Conservation (phyloP, 2,113 vertebrate species). For the Pogonocichla stellata region DNA sequence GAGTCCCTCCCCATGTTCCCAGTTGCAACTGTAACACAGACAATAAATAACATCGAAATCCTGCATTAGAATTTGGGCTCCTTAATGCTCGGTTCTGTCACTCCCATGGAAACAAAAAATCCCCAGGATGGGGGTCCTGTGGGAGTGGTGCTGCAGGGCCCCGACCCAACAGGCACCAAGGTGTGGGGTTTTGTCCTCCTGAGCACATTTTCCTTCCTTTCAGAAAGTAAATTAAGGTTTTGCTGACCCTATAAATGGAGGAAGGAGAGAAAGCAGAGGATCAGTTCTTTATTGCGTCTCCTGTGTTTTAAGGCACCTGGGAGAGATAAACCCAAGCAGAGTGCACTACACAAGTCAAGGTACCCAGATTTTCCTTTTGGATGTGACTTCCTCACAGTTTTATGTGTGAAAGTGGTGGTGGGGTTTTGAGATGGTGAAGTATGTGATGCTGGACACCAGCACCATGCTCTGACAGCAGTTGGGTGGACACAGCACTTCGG, state of each 20-base stretch:
- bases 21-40: neutral
- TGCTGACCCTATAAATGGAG: neutral
- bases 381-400: neutral
- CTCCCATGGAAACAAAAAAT: neutral
- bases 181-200: neutral
- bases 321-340: neutral
- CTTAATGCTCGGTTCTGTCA: accelerated
- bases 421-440: neutral
- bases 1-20: neutral
- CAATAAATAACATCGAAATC: neutral
- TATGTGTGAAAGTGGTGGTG: neutral
- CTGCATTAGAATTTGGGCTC: neutral
- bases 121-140: accelerated
- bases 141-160: accelerated
- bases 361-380: neutral
- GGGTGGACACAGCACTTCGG: accelerated
- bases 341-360: neutral
- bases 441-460: neutral
- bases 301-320: neutral
- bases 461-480: accelerated
- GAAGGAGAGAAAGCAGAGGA: neutral
- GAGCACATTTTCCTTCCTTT: neutral
- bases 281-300: neutral
- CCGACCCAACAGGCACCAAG: accelerated
- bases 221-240: neutral